Evolutionary conservation across 92 coral and sea anemone species (phyloP).

Genomic region (Chrysogorgia sp.): DNA sequence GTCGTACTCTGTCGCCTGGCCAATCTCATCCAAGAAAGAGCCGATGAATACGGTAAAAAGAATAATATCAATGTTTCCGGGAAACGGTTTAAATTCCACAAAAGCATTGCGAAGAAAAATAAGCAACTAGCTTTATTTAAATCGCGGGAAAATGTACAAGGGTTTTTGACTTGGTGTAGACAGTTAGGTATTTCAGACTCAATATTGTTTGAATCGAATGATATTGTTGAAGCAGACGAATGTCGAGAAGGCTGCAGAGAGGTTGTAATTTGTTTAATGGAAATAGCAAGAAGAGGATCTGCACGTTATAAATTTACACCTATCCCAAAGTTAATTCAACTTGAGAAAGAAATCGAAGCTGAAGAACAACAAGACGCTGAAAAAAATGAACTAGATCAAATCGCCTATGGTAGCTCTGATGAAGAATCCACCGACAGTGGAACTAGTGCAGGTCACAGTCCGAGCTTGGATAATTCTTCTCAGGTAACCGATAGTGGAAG

Average conservation of each 20-base stretch:
- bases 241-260: slow-evolving; percentile 95
- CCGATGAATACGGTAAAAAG: slow-evolving; percentile 68
- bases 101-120: slow-evolving; percentile 62
- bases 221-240: slow-evolving; percentile 94
- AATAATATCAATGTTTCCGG: slow-evolving; percentile 72
- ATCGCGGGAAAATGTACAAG: slow-evolving; percentile 96
- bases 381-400: slow-evolving; percentile 40
- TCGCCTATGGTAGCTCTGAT: slow-evolving; percentile 41
- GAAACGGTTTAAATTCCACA: slow-evolving; percentile 71
- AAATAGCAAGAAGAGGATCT: slow-evolving; percentile 79
- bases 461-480: slow-evolving; percentile 56
- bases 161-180: slow-evolving; percentile 97
- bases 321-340: slow-evolving; percentile 83
- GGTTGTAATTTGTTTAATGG: slow-evolving; percentile 95
- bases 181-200: slow-evolving; percentile 91
- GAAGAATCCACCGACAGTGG: slow-evolving; percentile 30
- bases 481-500: slow-evolving; percentile 36
- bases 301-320: slow-evolving; percentile 72
- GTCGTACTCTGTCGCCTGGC: slow-evolving; percentile 87
- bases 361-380: slow-evolving; percentile 72
- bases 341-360: slow-evolving; percentile 94
- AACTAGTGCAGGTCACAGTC: slow-evolving; percentile 9
- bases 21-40: slow-evolving; percentile 91
- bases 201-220: slow-evolving; percentile 95
- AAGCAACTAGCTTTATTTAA: slow-evolving; percentile 80